Evolutionary conservation across 2,113 vertebrate genomes (phyloP).

Genomic region (Crotophaga sulcirostris): DNA sequence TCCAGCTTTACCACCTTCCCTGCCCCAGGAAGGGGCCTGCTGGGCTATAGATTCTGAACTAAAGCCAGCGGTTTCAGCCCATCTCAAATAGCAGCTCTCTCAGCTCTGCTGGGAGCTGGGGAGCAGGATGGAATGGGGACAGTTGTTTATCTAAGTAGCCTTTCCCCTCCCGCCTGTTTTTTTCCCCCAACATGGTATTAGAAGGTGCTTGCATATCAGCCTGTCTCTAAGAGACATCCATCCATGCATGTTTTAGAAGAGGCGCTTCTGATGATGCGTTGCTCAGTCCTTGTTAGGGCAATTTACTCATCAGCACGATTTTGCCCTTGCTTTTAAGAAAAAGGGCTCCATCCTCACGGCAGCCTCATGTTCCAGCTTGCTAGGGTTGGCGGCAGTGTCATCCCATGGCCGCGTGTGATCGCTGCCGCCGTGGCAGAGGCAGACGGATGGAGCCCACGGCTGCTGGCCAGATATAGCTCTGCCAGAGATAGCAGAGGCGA

Average conservation of each 20-base stretch:
- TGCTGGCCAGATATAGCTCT: not conserved
- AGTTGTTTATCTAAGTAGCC: not conserved
- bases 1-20: conserved; percentile 34
- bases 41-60: conserved; percentile 38
- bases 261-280: accelerated
- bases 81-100: conserved; percentile 44
- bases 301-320: not conserved
- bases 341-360: not conserved
- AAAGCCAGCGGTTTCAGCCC: conserved; percentile 26
- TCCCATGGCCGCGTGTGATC: not conserved
- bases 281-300: not conserved
- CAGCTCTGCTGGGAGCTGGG: not conserved
- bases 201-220: not conserved
- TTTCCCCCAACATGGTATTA: not conserved
- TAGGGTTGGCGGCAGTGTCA: not conserved
- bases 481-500: not conserved
- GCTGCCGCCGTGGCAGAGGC: not conserved
- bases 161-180: too few relatives aligned
- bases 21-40: conserved; percentile 20
- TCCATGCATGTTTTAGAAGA: not conserved
- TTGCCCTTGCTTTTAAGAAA: not conserved
- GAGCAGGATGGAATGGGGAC: conserved; percentile 1
- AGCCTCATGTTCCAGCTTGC: not conserved
- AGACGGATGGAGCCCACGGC: not conserved
- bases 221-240: not conserved